phyloP scores from a whole-genome alignment of 37 sponge, comb jelly and placozoan genomes.

The Hexactinellida sp. region DNA sequence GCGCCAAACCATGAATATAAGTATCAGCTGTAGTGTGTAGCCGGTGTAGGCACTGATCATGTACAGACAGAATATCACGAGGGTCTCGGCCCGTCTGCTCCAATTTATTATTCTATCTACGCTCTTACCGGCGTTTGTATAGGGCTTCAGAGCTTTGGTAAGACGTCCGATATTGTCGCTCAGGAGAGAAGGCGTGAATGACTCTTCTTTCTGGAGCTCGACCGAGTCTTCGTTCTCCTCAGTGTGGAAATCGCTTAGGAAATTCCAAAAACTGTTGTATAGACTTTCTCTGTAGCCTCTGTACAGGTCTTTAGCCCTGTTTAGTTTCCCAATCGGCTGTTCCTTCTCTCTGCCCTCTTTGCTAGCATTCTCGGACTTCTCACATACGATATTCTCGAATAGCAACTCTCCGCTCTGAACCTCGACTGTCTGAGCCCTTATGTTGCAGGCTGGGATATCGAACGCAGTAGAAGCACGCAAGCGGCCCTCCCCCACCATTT shows the following conservation, averaged over 20 bases:
- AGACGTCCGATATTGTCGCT: not conserved
- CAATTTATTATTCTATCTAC: not conserved
- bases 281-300: not conserved
- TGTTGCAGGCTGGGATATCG: not conserved
- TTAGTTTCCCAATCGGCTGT: not conserved
- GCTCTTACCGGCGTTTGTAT: not conserved
- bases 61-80: not conserved
- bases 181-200: not conserved
- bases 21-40: not conserved
- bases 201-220: not conserved
- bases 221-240: not conserved
- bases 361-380: not conserved
- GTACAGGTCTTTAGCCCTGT: not conserved
- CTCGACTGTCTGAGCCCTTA: not conserved
- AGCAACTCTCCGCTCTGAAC: not conserved
- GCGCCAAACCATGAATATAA: not conserved
- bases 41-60: slow-evolving; percentile 10
- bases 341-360: not conserved
- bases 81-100: not conserved
- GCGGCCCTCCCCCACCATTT: not conserved
- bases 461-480: not conserved
- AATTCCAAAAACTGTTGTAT: not conserved
- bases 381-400: not conserved
- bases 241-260: not conserved
- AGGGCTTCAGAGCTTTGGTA: not conserved